Base-by-base conservation (phyloP, 2,113 vertebrate species). In the Perca fluviatilis region DNA sequence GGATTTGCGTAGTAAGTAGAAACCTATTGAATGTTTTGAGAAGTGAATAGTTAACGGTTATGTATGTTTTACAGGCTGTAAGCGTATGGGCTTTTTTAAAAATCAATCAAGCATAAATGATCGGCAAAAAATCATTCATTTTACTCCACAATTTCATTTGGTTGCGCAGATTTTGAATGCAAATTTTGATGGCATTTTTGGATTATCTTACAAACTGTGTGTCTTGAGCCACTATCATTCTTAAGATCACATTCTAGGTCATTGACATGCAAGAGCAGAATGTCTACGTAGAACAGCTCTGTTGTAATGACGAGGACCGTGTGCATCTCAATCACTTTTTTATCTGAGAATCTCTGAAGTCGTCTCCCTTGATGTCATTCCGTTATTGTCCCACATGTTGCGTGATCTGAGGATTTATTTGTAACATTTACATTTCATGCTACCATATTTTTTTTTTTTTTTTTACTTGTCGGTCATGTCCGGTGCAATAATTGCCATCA, bases 11-110 rank as follows among this genome's bases (percentile, higher is more conserved):
- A 85, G 53, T 27, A 14, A 40, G 79, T 91, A 84, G 87, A 83
- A 82, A 82, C 40, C 74, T 54, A 84, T 33, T 91, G 93, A 93
- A 93, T 93, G 92, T 93, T 69, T 69, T 86, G 80, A 79, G 57
- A 89, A 77, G 80, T 36, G 61, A 78, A 25, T 82, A 79, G 79
- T 80, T 64, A 43, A 74, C 36, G 27, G 74, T 80, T 78, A 4
- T 74, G 74, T 87, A 72, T 72, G 50, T 88, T 88, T 82, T 71
- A 61, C 64, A 53, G 72, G 76, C 80, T 91, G 27, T 58, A 43
- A 36, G 69, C 49, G 30, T 21, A 82, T 60, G 57, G 80, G 65
- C 79, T 83, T 79, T 81, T 83, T 64, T 27, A 27, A n/a, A 21
- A 43, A 64, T 77, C 76, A 90, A 75, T 85, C 68, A 51, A 65